Evolutionary conservation across 2,113 vertebrate species (phyloP).

Genomic region (Stigmatopora argus): DNA sequence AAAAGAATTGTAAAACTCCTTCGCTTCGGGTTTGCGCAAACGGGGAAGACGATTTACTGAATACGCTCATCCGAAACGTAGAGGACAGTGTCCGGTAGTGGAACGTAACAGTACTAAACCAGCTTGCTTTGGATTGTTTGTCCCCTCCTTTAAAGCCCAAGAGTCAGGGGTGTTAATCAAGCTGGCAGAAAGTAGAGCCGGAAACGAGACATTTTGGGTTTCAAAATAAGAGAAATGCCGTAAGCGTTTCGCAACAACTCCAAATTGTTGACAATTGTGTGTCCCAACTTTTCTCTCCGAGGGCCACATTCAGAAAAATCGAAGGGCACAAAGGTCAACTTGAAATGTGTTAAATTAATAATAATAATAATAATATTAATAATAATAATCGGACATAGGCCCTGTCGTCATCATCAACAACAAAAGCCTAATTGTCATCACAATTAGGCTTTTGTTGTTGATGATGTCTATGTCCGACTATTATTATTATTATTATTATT

Average conservation of each 20-base stretch:
- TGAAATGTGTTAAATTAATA: too few species aligned
- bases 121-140: slow-evolving; percentile 19
- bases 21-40: slow-evolving; percentile 49
- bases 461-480: too few species aligned
- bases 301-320: too few species aligned
- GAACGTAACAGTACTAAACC: slow-evolving; percentile 16
- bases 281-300: too few species aligned
- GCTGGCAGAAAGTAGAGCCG: not conserved
- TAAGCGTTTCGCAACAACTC: not conserved
- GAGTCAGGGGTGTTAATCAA: slow-evolving; percentile 23
- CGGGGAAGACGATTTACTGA: slow-evolving; percentile 19
- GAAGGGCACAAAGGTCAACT: too few species aligned
- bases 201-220: not conserved
- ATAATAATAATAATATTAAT: too few species aligned
- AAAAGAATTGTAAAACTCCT: not conserved
- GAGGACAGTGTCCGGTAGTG: not conserved
- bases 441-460: too few species aligned
- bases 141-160: slow-evolving; percentile 28
- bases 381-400: too few species aligned
- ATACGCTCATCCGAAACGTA: slow-evolving; percentile 42
- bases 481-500: too few species aligned
- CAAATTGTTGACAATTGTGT: not conserved
- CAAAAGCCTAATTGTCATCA: too few species aligned
- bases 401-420: too few species aligned
- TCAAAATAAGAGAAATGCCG: slow-evolving; percentile 35